Percentiles rank a stretch among this genome's conserved stretches.
Evolutionary conservation across 2,888 invertebrate species (phyloP).

Genomic region (Amphipoea lucens): DNA sequence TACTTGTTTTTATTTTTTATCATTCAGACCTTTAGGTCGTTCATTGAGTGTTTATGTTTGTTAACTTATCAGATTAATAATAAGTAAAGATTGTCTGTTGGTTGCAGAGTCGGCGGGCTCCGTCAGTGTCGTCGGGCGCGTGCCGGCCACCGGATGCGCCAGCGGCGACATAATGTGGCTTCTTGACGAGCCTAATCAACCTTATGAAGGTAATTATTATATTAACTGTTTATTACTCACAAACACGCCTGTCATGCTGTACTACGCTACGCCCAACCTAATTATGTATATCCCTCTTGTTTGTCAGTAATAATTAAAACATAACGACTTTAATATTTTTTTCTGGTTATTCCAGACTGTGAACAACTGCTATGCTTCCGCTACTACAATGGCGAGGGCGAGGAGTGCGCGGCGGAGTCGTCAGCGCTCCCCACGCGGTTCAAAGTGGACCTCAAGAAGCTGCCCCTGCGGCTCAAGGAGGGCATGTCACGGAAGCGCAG

Average conservation of each 20-base stretch:
- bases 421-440: conserved; percentile 85
- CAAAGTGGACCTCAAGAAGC: conserved; percentile 91
- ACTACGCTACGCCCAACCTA: neutral
- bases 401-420: conserved; percentile 92
- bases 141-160: conserved; percentile 90
- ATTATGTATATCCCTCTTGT: conserved; percentile 12
- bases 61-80: conserved; percentile 26
- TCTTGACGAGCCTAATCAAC: conserved; percentile 92
- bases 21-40: conserved; percentile 23
- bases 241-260: conserved; percentile 15
- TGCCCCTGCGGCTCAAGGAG: conserved; percentile 89
- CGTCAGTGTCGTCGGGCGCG: conserved; percentile 86
- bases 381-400: conserved; percentile 92
- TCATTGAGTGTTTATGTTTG: conserved; percentile 22
- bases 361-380: conserved; percentile 93
- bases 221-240: conserved; percentile 47
- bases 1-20: conserved; percentile 26
- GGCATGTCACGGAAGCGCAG: conserved; percentile 88
- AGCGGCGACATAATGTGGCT: conserved; percentile 93
- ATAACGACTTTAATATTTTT: conserved; percentile 7
- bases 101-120: conserved; percentile 82
- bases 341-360: conserved; percentile 89
- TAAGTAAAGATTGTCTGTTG: conserved; percentile 62
- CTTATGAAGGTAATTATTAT: conserved; percentile 90
- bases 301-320: conserved; percentile 19